A percentile compares a stretch with the other conserved stretches of the same genome.
phyloP scores from a whole-genome alignment of 2,797 vertebrate species.

The Premnoplex brunnescens region DNA sequence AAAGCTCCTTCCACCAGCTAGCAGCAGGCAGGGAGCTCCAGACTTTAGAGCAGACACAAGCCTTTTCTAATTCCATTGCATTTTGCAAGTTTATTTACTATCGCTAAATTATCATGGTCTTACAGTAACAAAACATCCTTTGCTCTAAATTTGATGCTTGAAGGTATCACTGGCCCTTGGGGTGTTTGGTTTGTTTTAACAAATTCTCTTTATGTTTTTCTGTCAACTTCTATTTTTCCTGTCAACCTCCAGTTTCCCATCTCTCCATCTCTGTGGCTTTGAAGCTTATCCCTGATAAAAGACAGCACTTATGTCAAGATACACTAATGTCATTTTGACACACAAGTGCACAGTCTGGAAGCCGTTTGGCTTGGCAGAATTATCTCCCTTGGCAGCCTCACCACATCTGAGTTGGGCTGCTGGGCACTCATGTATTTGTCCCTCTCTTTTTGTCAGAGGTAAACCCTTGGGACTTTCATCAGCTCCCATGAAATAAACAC shows the following conservation, averaged over 20 bases:
- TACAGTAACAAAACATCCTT: background rate
- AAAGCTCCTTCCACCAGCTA: background rate
- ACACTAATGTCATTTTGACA: slow-evolving; percentile 59
- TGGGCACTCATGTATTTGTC: slow-evolving; percentile 8
- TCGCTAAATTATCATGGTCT: background rate
- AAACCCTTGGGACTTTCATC: slow-evolving; percentile 32
- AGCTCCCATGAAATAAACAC: slow-evolving; percentile 35
- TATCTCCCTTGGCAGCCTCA: slow-evolving; percentile 37
- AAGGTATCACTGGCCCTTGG: background rate
- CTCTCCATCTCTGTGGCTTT: slow-evolving; percentile 24
- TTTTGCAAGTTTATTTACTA: background rate
- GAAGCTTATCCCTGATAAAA: slow-evolving; percentile 57
- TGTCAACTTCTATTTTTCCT: slow-evolving; percentile 40
- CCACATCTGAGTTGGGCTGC: slow-evolving; percentile 19
- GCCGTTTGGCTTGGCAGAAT: slow-evolving; percentile 35
- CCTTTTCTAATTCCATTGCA: background rate
- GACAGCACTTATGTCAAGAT: slow-evolving; percentile 57
- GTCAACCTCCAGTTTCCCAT: slow-evolving; percentile 43
- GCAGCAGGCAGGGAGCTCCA: background rate
- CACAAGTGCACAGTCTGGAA: slow-evolving; percentile 51
- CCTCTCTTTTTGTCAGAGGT: slow-evolving; percentile 25
- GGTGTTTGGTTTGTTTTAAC: slow-evolving; percentile 12
- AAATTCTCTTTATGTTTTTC: slow-evolving; percentile 36
- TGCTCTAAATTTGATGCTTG: background rate
- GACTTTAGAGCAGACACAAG: background rate